A percentile compares a stretch with the other conserved stretches of the same genome.
phyloP scores from a whole-genome alignment of 2,113 vertebrate genomes.

The Clinocottus analis region DNA sequence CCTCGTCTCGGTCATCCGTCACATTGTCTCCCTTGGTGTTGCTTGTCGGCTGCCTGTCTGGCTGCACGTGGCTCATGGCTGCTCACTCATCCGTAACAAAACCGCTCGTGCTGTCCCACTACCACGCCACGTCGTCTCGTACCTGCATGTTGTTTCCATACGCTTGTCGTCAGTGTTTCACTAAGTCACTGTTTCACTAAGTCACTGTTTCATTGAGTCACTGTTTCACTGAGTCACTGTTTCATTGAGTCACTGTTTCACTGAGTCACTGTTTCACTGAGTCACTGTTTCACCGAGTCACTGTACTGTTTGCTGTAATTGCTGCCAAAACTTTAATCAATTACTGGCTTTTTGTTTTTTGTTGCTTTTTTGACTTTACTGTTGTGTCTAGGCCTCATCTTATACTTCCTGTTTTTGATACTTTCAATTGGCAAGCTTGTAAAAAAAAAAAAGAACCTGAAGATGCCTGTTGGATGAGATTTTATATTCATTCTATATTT shows the following conservation, averaged over 20 bases:
- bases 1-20: neutral
- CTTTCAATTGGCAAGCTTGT: neutral
- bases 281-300: neutral
- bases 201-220: neutral
- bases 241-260: neutral
- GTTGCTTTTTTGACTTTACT: neutral
- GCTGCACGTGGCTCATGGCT: conserved; percentile 12
- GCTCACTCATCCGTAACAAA: conserved; percentile 27
- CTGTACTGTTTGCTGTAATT: neutral
- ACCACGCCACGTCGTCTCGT: neutral
- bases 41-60: conserved; percentile 18
- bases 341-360: neutral
- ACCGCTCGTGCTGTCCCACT: neutral
- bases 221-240: neutral
- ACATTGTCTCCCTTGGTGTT: neutral
- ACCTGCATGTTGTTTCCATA: conserved; percentile 35
- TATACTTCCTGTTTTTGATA: neutral
- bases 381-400: neutral
- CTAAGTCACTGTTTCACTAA: neutral
- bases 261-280: neutral
- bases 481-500: too few relatives aligned
- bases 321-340: neutral
- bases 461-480: neutral
- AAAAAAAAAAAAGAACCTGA: neutral
- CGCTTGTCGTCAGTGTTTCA: neutral